phyloP scores from a whole-genome alignment of 2,888 invertebrate genomes.

The Melieria crassipennis region DNA sequence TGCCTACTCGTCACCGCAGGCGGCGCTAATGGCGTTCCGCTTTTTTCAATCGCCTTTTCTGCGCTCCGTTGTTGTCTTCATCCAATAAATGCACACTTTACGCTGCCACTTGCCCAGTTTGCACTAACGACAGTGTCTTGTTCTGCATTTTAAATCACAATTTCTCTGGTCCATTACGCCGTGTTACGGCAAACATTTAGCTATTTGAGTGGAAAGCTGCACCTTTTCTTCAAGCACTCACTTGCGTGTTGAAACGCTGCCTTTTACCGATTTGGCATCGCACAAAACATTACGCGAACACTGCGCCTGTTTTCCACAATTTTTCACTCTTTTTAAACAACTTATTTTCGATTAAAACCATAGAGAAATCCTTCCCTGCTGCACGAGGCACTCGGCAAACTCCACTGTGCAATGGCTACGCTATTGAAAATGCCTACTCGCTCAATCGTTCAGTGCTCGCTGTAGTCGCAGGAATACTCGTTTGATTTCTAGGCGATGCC shows the following conservation, averaged over 20 bases:
- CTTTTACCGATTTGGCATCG: background rate
- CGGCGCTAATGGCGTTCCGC: conserved; percentile 48
- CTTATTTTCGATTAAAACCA: conserved; percentile 26
- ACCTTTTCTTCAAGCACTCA: background rate
- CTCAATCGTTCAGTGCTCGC: conserved; percentile 8
- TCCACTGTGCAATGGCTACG: conserved; percentile 34
- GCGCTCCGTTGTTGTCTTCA: background rate
- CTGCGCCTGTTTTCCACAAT: background rate
- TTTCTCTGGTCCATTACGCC: background rate
- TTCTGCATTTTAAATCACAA: too few species aligned
- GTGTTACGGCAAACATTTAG: background rate
- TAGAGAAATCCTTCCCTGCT: conserved; percentile 25
- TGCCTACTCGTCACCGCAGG: conserved; percentile 27
- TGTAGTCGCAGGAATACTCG: background rate
- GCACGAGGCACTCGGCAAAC: conserved; percentile 35
- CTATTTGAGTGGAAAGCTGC: background rate
- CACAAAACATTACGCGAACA: background rate
- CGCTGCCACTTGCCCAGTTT: background rate
- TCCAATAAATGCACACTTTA: conserved; percentile 3
- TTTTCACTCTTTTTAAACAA: background rate
- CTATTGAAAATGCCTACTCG: conserved; percentile 30
- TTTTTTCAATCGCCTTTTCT: conserved; percentile 15
- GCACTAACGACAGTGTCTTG: too few species aligned
- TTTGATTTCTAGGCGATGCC: background rate
- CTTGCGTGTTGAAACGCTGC: background rate